Conservation (phyloP, 1,140 invertebrate species). For the Meloidogyne exigua region DNA sequence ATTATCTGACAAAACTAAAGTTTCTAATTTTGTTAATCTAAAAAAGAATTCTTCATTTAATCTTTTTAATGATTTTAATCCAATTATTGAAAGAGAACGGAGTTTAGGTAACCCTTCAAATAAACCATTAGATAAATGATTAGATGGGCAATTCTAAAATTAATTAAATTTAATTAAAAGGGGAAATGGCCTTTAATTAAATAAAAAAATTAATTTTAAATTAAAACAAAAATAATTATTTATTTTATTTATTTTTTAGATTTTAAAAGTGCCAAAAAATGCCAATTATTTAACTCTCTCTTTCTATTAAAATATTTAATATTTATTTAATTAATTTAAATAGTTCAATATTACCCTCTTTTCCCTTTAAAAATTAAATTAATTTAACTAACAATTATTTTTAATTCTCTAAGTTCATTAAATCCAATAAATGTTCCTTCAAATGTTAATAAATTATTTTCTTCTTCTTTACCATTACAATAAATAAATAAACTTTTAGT, state of each 20-base stretch:
- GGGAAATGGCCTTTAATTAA: too few relatives aligned
- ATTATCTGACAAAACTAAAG: background rate
- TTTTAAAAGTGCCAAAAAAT: too few relatives aligned
- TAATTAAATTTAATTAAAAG: too few relatives aligned
- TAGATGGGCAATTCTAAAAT: background rate
- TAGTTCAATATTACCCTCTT: too few relatives aligned
- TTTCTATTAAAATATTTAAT: too few relatives aligned
- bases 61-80: background rate
- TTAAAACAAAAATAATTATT: too few relatives aligned
- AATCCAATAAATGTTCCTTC: conserved; percentile 41
- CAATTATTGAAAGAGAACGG: conserved; percentile 29
- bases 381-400: conserved; percentile 33
- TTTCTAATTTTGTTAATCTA: conserved; percentile 27
- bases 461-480: conserved; percentile 12
- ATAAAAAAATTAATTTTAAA: too few relatives aligned
- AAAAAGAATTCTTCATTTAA: conserved; percentile 36
- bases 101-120: conserved; percentile 25
- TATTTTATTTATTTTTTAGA: too few relatives aligned
- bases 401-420: conserved; percentile 29
- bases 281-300: too few relatives aligned
- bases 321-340: too few relatives aligned
- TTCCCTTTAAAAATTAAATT: too few relatives aligned
- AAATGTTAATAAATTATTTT: background rate
- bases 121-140: background rate
- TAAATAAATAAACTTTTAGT: conserved; percentile 42